Conservation (phyloP, 2,113 vertebrate species). For the Dromiciops gliroides region DNA sequence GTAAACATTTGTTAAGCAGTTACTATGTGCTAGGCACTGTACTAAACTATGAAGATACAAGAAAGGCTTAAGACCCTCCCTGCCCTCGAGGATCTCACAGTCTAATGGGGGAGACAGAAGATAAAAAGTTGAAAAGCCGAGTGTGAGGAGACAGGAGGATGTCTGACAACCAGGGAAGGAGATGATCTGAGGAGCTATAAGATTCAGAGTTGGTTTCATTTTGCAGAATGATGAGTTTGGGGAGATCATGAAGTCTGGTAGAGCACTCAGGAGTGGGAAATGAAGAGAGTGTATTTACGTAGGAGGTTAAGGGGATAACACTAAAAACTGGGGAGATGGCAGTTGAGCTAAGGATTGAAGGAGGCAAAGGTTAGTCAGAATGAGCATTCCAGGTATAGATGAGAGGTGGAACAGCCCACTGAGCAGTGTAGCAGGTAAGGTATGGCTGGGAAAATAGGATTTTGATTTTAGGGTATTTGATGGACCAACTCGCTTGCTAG, state of each 20-base stretch:
- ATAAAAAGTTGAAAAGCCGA: neutral
- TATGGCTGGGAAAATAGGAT: neutral
- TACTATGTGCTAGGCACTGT: neutral
- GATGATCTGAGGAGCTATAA: neutral
- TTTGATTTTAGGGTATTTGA: neutral
- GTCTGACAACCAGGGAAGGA: neutral
- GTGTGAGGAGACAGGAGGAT: neutral
- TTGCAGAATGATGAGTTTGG: neutral
- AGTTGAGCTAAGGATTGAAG: neutral
- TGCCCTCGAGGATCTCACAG: neutral
- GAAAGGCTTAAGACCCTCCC: neutral
- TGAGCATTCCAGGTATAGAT: neutral
- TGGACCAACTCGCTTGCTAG: neutral
- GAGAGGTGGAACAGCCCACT: neutral
- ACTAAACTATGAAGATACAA: neutral
- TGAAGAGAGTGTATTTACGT: neutral
- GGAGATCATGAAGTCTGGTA: neutral
- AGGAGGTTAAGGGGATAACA: neutral
- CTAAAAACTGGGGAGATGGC: neutral
- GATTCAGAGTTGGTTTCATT: neutral
- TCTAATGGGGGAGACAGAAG: neutral
- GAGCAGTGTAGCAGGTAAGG: neutral
- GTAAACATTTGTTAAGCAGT: neutral
- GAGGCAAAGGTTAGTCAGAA: neutral
- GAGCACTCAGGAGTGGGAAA: neutral